Conservation (phyloP, 2,888 invertebrate species). For the Boloria selene region DNA sequence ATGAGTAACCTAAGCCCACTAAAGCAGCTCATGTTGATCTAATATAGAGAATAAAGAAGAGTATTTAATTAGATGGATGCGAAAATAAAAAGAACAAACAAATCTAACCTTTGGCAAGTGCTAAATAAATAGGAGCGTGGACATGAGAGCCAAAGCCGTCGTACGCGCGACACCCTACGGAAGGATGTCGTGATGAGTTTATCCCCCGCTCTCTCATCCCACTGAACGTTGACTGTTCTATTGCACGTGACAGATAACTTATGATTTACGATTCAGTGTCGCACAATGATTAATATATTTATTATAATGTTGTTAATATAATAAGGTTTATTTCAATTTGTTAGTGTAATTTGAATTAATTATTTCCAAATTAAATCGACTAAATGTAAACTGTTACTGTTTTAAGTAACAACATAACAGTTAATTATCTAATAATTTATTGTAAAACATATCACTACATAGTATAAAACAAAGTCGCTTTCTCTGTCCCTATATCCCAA, state of each 20-base stretch:
- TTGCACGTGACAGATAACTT: conserved; percentile 36
- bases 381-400: too few species aligned
- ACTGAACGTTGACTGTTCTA: conserved; percentile 37
- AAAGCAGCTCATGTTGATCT: too few species aligned
- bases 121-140: conserved; percentile 21
- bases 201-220: conserved; percentile 48
- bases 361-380: too few species aligned
- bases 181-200: conserved; percentile 58
- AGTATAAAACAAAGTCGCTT: too few species aligned
- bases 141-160: conserved; percentile 33
- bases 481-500: too few species aligned
- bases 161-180: conserved; percentile 51
- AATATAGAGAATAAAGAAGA: neutral
- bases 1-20: too few species aligned
- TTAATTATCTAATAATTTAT: too few species aligned
- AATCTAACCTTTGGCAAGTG: conserved; percentile 5
- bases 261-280: conserved; percentile 26
- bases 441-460: too few species aligned
- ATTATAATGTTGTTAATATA: neutral
- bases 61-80: neutral
- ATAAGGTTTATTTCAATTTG: neutral
- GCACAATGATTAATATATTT: neutral
- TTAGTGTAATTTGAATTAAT: neutral
- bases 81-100: conserved; percentile 4
- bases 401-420: too few species aligned